Base-by-base conservation (phyloP, 2,797 vertebrate species). In the Hoplostethus mediterraneus region DNA sequence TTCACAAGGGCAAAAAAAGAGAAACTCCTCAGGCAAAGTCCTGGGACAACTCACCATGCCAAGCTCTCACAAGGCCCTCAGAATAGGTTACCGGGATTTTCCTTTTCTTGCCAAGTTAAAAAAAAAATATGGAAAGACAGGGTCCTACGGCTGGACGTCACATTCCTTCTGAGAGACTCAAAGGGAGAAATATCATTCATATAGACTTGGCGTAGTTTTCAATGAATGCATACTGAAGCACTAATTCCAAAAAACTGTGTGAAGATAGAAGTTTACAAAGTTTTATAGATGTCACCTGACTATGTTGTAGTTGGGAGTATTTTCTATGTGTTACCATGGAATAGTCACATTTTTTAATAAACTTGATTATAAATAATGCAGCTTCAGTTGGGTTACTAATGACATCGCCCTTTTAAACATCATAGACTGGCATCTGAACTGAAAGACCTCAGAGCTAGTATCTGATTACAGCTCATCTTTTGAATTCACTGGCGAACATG, bases 321-420 rank as follows among this genome's bases (percentile, higher is more conserved):
- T 84, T 77, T 76, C 17, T 78, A 60, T 71, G 11, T 65, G 30
- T 83, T 73, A 47, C 10, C 9, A 38, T 82, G 45, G 69, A 36
- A 63, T 73, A 80, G 14, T 80, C 10, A 67, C 61, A 77, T 79
- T 88, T 66, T 79, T 81, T 44, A 91, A 93, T 91, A 90, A 90
- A 92, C 8, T 51, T 78, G 74, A 54, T 76, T 14, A 63, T 51
- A 57, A 33, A 75, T 66, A 75, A 74, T 63, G 17, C 7, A 25
- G 7, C 40, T 33, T 44, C 40, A 30, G 28, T 6, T 6, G 7
- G 51, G 16, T 82, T 71, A 49, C 2, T 68, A 28, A 21, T 21
- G 21, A 21, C 21, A 21, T 1, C 21, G 21, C 21, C 21, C 21
- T 21, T 21, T 21, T 21, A 21, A 21, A 21, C 1, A 21, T 21